These are phyloP conservation scores for Resseliella maxima DNA, from an alignment of 2,888 invertebrate species.

Conservation along the genomic window DNA sequence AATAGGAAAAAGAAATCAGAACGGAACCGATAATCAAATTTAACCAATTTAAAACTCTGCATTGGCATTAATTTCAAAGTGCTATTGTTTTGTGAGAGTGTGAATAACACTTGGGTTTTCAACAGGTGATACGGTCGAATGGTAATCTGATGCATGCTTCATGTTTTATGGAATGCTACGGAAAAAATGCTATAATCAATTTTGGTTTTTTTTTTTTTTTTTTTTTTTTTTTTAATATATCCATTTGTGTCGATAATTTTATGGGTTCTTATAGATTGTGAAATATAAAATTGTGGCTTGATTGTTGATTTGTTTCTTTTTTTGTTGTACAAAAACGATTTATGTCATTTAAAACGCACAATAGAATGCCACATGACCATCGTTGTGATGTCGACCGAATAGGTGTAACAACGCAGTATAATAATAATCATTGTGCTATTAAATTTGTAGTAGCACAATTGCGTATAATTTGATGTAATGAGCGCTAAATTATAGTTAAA, in stretches of 20 bases:
- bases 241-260: not conserved
- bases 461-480: slow-evolving; percentile 18
- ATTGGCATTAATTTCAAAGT: not conserved
- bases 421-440: not conserved
- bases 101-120: not conserved
- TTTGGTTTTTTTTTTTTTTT: not conserved
- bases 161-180: too few relatives aligned
- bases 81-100: not conserved
- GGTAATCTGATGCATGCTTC: not conserved
- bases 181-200: not conserved
- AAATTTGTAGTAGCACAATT: not conserved
- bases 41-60: not conserved
- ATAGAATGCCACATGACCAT: not conserved
- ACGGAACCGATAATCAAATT: slow-evolving; percentile 10
- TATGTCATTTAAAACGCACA: not conserved
- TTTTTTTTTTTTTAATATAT: too few relatives aligned
- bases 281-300: not conserved
- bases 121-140: slow-evolving; percentile 30
- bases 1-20: not conserved
- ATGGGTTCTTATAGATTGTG: not conserved
- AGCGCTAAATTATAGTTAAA: not conserved
- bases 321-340: not conserved
- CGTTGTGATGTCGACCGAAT: not conserved
- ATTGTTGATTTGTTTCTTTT: not conserved
- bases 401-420: too few relatives aligned